These are phyloP conservation scores for Scopus umbretta DNA, from an alignment of 2,113 vertebrate genomes.

Conservation along the genomic window DNA sequence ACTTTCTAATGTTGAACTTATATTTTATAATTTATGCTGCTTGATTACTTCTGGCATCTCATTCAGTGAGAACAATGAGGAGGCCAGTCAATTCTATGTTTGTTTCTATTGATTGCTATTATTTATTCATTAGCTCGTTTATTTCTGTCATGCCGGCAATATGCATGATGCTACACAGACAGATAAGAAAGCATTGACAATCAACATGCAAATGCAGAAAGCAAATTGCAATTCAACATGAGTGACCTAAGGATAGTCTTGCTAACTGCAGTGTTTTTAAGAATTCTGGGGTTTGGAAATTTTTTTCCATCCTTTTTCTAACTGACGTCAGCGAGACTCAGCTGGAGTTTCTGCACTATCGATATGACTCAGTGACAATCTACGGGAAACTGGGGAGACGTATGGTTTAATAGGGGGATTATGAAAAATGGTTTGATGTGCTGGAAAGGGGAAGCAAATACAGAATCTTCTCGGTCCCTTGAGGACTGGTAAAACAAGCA, in stretches of 20 bases:
- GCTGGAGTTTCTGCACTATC: background rate
- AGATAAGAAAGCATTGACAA: background rate
- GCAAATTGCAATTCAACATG: background rate
- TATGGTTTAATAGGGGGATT: background rate
- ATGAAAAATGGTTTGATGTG: background rate
- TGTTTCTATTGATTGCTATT: slow-evolving; percentile 44
- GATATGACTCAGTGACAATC: background rate
- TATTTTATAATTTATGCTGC: slow-evolving; percentile 29
- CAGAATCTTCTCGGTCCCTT: background rate
- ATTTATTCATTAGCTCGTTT: slow-evolving; percentile 54
- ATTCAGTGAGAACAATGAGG: background rate
- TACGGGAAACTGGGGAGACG: background rate
- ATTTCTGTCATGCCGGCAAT: background rate
- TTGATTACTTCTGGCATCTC: background rate
- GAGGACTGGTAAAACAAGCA: background rate
- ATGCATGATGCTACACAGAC: background rate
- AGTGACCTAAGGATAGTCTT: background rate
- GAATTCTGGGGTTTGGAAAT: background rate
- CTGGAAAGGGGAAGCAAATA: background rate
- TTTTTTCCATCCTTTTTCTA: background rate
- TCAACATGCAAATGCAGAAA: background rate
- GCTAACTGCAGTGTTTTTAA: background rate
- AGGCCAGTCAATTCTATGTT: background rate
- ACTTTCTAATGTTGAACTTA: background rate
- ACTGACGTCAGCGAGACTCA: background rate